Conservation (phyloP, 1,140 invertebrate species). For the Brachionus asplanchnoidis region DNA sequence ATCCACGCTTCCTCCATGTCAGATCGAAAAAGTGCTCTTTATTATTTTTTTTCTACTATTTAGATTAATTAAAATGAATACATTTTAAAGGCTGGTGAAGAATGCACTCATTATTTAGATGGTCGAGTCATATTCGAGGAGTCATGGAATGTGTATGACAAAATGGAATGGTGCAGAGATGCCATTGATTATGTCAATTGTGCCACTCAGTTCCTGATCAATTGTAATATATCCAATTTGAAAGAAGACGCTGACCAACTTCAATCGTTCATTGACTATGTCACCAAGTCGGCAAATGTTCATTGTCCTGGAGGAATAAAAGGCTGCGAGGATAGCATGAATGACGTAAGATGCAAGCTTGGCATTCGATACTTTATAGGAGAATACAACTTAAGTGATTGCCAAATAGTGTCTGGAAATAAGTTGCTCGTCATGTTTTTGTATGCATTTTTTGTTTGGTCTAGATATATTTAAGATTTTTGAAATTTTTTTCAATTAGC, state of each 20-base stretch:
- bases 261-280: constrained; percentile 18
- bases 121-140: constrained; percentile 9
- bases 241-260: constrained; percentile 39
- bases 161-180: constrained; percentile 42
- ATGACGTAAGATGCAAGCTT: constrained; percentile 26
- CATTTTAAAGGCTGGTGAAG: constrained; percentile 12
- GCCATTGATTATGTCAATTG: constrained; percentile 32
- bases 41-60: background rate
- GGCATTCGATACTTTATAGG: constrained; percentile 35
- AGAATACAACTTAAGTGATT: constrained; percentile 3
- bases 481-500: background rate
- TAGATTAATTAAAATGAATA: background rate
- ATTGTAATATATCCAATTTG: constrained; percentile 40
- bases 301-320: constrained; percentile 41
- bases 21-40: background rate
- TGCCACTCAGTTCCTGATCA: constrained; percentile 23
- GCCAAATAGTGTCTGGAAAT: background rate
- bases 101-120: constrained; percentile 28
- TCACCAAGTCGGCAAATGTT: constrained; percentile 16
- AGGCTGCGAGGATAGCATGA: constrained; percentile 18
- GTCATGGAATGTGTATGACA: constrained; percentile 34
- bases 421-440: background rate
- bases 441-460: background rate
- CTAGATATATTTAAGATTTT: background rate
- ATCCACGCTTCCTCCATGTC: constrained; percentile 1